Evolutionary conservation across 2,797 vertebrate genomes (phyloP).

Genomic region (Esox lucius): DNA sequence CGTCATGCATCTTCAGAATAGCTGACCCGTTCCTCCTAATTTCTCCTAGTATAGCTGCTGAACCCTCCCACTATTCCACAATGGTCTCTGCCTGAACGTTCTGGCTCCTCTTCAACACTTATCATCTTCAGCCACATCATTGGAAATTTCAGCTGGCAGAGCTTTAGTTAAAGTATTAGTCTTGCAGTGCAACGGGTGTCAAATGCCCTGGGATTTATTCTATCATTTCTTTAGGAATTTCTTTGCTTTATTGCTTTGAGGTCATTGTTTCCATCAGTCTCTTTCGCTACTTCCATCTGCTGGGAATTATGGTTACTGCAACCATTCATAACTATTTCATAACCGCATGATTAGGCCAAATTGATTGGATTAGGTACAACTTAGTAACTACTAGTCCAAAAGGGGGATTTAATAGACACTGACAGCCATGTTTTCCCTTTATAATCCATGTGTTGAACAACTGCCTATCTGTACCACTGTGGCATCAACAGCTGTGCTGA

Average conservation of each 20-base stretch:
- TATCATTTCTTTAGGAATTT: neutral
- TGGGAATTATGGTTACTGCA: neutral
- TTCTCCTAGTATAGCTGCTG: neutral
- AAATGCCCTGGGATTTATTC: conserved; percentile 1
- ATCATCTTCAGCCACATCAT: neutral
- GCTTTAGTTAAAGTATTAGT: neutral
- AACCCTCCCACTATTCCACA: neutral
- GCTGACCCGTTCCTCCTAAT: neutral
- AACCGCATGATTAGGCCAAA: neutral
- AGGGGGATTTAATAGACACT: neutral
- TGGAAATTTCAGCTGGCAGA: neutral
- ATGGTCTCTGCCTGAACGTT: neutral
- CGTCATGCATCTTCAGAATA: neutral
- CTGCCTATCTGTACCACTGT: neutral
- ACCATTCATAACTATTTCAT: neutral
- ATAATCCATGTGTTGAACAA: neutral
- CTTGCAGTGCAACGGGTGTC: neutral
- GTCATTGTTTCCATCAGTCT: neutral
- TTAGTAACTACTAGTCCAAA: neutral
- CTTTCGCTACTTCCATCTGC: neutral
- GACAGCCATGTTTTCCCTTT: too few relatives aligned
- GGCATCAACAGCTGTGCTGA: neutral
- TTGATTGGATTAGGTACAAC: neutral
- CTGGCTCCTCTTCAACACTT: neutral
- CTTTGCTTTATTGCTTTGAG: neutral